Evolutionary conservation across 2,113 vertebrate species (phyloP).

Genomic region (Urocitellus parryii): DNA sequence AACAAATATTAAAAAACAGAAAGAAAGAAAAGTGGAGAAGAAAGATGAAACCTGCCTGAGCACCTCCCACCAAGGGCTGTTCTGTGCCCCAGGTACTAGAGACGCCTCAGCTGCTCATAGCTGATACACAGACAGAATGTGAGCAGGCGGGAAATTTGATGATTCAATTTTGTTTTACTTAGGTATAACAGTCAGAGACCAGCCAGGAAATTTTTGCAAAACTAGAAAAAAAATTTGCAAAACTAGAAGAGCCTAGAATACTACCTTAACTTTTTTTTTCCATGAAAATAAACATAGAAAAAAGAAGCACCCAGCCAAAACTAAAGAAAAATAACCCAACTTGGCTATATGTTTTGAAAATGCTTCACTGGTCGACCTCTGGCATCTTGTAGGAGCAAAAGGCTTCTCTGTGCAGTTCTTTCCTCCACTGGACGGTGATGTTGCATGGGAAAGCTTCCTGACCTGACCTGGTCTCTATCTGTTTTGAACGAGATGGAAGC

Average conservation of each 20-base stretch:
- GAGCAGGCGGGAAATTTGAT: neutral
- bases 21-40: neutral
- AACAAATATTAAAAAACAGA: neutral
- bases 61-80: neutral
- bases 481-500: neutral
- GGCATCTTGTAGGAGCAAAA: neutral
- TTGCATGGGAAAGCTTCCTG: neutral
- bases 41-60: neutral
- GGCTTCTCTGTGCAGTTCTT: neutral
- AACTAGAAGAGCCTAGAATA: neutral
- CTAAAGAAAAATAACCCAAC: neutral
- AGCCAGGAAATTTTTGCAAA: neutral
- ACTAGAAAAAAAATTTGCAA: neutral
- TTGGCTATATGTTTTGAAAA: neutral
- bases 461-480: neutral
- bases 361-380: neutral
- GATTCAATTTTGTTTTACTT: constrained; percentile 5
- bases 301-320: neutral
- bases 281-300: neutral
- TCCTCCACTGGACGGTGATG: neutral
- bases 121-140: neutral
- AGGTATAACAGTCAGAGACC: neutral
- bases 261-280: constrained; percentile 10
- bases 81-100: neutral
- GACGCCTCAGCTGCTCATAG: neutral